These are phyloP conservation scores for Zaprionus taronus DNA, from an alignment of 1,140 invertebrate genomes.

Conservation along the genomic window DNA sequence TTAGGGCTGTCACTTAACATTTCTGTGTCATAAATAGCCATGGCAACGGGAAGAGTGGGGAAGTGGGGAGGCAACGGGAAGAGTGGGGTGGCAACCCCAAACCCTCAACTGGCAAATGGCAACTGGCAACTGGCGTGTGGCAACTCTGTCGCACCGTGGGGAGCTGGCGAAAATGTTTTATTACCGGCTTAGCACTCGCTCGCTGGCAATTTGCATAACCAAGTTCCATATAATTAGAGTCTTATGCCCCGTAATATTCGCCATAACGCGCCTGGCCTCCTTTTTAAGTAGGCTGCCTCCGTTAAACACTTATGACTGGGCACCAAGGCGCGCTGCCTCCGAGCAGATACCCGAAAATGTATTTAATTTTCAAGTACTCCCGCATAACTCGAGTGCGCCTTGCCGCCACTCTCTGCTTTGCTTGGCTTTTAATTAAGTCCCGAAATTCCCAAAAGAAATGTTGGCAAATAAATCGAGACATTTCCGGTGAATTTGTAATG, in stretches of 20 bases:
- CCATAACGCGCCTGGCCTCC: conserved; percentile 17
- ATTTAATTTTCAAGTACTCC: neutral
- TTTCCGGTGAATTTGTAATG: conserved; percentile 3
- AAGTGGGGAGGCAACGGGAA: neutral
- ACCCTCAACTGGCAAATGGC: no score
- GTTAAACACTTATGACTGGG: conserved; percentile 5
- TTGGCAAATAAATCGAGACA: neutral
- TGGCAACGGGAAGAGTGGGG: neutral
- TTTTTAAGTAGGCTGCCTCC: conserved; percentile 17
- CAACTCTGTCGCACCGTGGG: neutral
- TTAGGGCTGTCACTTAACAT: conserved; percentile 40
- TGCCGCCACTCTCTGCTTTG: neutral
- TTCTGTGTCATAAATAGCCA: conserved; percentile 39
- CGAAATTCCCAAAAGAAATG: conserved; percentile 1
- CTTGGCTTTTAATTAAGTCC: conserved; percentile 1
- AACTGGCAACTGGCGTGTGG: no score
- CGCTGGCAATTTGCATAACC: conserved; percentile 48
- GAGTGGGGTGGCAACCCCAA: neutral
- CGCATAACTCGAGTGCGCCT: neutral
- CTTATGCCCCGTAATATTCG: conserved; percentile 27
- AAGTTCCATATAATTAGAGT: conserved; percentile 51
- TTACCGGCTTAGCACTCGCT: conserved; percentile 27
- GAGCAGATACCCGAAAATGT: neutral
- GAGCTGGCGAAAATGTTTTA: conserved; percentile 47
- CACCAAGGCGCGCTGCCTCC: neutral